A percentile compares a stretch with the other conserved stretches of the same genome.
Evolutionary conservation across 2,113 vertebrate genomes (phyloP).

Genomic region (Malurus melanocephalus): DNA sequence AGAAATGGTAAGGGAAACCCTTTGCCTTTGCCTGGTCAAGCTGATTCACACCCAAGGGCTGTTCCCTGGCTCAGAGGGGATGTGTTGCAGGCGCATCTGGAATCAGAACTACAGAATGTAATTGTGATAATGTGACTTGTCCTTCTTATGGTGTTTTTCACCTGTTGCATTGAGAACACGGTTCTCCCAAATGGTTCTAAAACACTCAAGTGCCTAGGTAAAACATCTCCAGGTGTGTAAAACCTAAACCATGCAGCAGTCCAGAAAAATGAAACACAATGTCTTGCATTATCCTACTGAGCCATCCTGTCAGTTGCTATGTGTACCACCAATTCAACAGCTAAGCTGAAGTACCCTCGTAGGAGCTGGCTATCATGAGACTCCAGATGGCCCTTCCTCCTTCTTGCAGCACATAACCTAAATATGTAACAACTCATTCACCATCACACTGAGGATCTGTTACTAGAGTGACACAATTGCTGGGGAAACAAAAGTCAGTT

Average conservation of each 20-base stretch:
- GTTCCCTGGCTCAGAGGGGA: background rate
- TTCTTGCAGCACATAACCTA: conserved; percentile 12
- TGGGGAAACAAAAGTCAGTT: background rate
- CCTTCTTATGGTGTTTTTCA: background rate
- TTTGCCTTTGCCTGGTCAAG: background rate
- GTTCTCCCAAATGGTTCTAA: background rate
- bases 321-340: background rate
- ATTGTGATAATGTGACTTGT: background rate
- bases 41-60: background rate
- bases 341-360: background rate
- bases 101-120: background rate
- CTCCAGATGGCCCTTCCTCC: conserved; percentile 23
- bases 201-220: background rate
- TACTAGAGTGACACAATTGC: conserved; percentile 9
- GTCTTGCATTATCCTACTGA: background rate
- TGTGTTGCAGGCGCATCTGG: background rate
- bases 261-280: background rate
- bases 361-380: background rate
- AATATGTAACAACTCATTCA: conserved; percentile 14
- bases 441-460: background rate
- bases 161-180: background rate
- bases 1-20: background rate
- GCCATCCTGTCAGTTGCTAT: background rate
- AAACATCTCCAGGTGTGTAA: conserved; percentile 4
- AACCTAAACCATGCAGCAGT: background rate